Percentiles rank a stretch among this genome's conserved stretches.
Evolutionary conservation across 2,888 invertebrate species (phyloP).

Genomic region (Alsophila aescularia): DNA sequence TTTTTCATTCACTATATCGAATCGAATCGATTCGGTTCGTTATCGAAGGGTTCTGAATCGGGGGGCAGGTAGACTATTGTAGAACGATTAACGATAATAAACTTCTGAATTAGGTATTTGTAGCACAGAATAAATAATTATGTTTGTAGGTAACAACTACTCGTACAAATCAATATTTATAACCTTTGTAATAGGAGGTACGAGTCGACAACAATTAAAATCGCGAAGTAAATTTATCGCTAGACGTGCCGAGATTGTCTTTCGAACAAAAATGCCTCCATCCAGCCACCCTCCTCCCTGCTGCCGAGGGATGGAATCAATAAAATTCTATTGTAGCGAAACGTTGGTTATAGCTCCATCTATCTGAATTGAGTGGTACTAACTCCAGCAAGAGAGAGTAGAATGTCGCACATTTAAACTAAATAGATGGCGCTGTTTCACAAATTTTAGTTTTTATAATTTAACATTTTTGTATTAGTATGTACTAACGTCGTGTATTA

Average conservation of each 20-base stretch:
- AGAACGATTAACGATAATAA: no score
- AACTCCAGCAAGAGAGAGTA: constrained; percentile 7
- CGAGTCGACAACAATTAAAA: constrained; percentile 25
- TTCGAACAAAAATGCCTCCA: constrained; percentile 37
- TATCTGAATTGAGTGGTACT: constrained; percentile 41
- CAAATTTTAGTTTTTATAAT: not conserved
- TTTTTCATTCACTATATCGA: no score
- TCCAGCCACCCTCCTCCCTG: constrained; percentile 25
- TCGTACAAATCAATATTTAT: constrained; percentile 19
- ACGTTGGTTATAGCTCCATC: constrained; percentile 33
- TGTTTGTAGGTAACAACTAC: no score
- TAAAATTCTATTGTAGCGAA: constrained; percentile 35
- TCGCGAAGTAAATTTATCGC: constrained; percentile 35
- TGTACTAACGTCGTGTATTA: constrained; percentile 42
- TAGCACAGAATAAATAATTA: no score
- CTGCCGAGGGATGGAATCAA: constrained; percentile 28
- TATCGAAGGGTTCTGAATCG: no score
- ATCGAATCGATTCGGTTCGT: no score
- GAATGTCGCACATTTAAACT: constrained; percentile 7
- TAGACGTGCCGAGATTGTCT: constrained; percentile 38
- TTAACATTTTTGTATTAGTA: no score
- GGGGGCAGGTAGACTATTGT: no score
- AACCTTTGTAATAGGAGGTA: constrained; percentile 28
- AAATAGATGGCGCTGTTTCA: constrained; percentile 46
- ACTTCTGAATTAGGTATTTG: no score